A percentile compares a stretch with the other conserved stretches of the same genome.
These are phyloP conservation scores for Cinclus cinclus DNA, from an alignment of 2,113 vertebrate genomes.

Conservation along the genomic window DNA sequence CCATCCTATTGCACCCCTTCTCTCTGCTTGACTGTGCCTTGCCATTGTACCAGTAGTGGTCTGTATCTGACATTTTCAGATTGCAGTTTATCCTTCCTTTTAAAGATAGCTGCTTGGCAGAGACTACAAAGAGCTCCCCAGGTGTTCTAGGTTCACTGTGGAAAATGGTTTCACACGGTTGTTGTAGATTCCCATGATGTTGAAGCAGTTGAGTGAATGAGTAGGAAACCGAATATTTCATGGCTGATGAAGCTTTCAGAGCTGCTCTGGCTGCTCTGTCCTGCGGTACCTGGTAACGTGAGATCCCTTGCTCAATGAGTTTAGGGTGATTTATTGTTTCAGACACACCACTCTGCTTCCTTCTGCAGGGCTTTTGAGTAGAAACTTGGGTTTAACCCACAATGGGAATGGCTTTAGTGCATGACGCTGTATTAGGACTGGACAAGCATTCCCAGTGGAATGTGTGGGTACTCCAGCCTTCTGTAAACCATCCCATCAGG, in stretches of 20 bases:
- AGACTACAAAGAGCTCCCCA: slow-evolving; percentile 49
- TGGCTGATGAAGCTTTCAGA: background rate
- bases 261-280: background rate
- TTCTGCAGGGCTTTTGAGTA: background rate
- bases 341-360: background rate
- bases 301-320: background rate
- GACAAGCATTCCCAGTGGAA: background rate
- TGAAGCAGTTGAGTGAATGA: background rate
- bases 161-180: slow-evolving; percentile 56
- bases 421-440: background rate
- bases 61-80: slow-evolving; percentile 41
- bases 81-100: slow-evolving; percentile 47
- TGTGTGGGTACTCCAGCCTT: background rate
- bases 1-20: slow-evolving; percentile 4
- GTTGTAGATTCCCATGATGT: slow-evolving; percentile 49
- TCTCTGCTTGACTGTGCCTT: slow-evolving; percentile 26
- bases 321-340: background rate
- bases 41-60: slow-evolving; percentile 43
- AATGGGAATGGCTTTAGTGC: background rate
- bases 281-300: background rate
- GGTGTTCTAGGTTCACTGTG: slow-evolving; percentile 45
- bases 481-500: background rate
- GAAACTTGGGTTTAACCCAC: background rate
- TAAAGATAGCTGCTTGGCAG: slow-evolving; percentile 51
- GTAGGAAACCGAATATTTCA: slow-evolving; percentile 29